Evolutionary conservation across 2,797 vertebrate genomes (phyloP), one percentile per base, ranked within the genome.

Genomic region (Picus viridis): DNA sequence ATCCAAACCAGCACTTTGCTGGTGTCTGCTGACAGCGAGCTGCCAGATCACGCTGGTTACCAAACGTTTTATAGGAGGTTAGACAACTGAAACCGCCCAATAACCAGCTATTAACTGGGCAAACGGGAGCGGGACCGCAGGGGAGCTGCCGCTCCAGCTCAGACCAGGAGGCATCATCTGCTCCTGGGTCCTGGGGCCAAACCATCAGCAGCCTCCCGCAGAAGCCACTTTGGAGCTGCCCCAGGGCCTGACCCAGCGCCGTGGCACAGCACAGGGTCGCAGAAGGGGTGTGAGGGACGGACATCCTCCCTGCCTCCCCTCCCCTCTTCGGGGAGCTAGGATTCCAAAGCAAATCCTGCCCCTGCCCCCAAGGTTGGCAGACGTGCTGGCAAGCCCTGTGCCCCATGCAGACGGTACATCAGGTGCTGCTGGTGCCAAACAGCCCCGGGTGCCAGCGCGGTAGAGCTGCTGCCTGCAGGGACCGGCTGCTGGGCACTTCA

Each of bases 181-280:
- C 8, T 41, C 51, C 64, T 1, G 10, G 15, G 78, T 14, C n/a
- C 75, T 1, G 62, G 24, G 5, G 82, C 9, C 1, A 12, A 70
- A 56, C 2, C 36, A 16, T 67, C 78, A 63, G 10, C 26, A 49
- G 36, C 59, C 45, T 8, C 74, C 61, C 2, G 2, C 62, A 9
- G 58, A 41, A 47, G 17, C 24, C 1, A 0, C 29, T 49, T 13
- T 1, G 2, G 58, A 45, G 54, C 0, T 18, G 43, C 16, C 26
- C 34, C n/a, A 2, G 19, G 18, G 1, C 16, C 43, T 1, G 3
- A 19, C 23, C 8, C 0, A 0, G 16, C 0, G 2, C 22, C 0
- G 0, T 1, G n/a, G 30, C 63, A 27, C 2, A 2, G 32, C 49
- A 12, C 12, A 0, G 53, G 23, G 7, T 0, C 5, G 61, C 67